These are phyloP conservation scores for Abscondita cerata DNA, from an alignment of 2,888 invertebrate genomes.

Conservation along the genomic window DNA sequence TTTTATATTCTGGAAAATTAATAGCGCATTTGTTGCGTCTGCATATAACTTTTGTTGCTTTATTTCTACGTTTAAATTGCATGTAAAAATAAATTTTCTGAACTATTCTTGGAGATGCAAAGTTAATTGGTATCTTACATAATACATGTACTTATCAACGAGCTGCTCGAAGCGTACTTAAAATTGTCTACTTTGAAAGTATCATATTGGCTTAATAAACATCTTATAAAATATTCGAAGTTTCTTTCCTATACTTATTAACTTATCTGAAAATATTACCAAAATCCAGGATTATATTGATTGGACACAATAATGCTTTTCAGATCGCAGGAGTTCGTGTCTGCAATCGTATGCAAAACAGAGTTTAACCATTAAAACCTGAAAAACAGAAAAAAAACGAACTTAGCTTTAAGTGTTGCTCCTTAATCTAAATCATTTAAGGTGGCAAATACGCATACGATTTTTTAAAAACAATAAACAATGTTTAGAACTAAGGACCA, in stretches of 20 bases:
- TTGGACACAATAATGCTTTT: slow-evolving; percentile 26
- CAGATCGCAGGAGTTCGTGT: slow-evolving; percentile 14
- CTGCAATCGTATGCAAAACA: slow-evolving; percentile 21
- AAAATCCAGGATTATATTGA: slow-evolving; percentile 20
- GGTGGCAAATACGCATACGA: too few species aligned
- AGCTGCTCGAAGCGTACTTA: too few species aligned
- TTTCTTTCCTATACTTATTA: not conserved
- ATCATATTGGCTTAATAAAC: not conserved
- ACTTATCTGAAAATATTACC: slow-evolving; percentile 5
- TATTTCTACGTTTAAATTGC: too few species aligned
- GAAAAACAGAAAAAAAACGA: slow-evolving; percentile 32
- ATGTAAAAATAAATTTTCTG: too few species aligned
- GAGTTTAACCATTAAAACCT: slow-evolving; percentile 30
- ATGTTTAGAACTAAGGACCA: too few species aligned
- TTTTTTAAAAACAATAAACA: too few species aligned
- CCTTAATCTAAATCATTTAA: slow-evolving; percentile 31
- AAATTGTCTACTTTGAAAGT: not conserved
- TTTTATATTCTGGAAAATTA: too few species aligned
- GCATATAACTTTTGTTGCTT: too few species aligned
- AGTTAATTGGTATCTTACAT: too few species aligned
- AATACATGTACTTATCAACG: too few species aligned
- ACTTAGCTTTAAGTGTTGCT: slow-evolving; percentile 27
- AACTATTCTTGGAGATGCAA: too few species aligned
- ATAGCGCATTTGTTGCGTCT: too few species aligned
- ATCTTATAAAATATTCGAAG: not conserved